Evolutionary conservation across 2,888 invertebrate species (phyloP), one percentile per base, ranked within the genome.

Genomic region (Meliscaeva auricollis): DNA sequence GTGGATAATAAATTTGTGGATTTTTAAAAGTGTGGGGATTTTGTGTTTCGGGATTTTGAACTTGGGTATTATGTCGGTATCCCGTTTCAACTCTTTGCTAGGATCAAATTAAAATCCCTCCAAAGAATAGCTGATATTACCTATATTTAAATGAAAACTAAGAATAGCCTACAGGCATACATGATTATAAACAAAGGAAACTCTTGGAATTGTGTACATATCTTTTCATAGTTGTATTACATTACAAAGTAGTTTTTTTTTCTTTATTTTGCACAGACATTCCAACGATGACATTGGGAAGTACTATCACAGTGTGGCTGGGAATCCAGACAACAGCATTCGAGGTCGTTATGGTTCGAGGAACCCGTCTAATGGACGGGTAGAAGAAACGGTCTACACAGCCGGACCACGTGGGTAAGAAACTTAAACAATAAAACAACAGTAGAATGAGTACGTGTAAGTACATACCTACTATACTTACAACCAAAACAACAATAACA

Each of bases 341-440:
- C 94, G 95, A 80, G 96, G 96, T 72, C 93, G 95, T 90, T 96
- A 95, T 90, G 96, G 96, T 56, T 94, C 95, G 82, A 93, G 95
- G 88, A 96, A 95, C 91, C 95, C 96, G n/a, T 94, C 93, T 83
- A 95, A 94, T 87, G 95, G 96, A 70, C 93, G 93, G 62, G 93
- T 95, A 66, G 95, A 96, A 89, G 94, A 95, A 89, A 95, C 95
- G 3, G 93, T 94, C 52, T 96, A 96, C 90, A 95, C 96, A 8
- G 96, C 96, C 50, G 96, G 96, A 76, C 95, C 95, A 84, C 94
- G 96, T 91, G 96, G 96, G 93, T 94, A 89, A 93, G 93, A 89
- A 88, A 76, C 58, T 64, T 66, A 54, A 60, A 56, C 5, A 38
- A 52, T 3, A 41, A 22, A 38, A 30, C 1, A 22, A 26, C 17